Conservation (phyloP, 2,797 vertebrate genomes). For the Kryptopterus vitreolus region DNA sequence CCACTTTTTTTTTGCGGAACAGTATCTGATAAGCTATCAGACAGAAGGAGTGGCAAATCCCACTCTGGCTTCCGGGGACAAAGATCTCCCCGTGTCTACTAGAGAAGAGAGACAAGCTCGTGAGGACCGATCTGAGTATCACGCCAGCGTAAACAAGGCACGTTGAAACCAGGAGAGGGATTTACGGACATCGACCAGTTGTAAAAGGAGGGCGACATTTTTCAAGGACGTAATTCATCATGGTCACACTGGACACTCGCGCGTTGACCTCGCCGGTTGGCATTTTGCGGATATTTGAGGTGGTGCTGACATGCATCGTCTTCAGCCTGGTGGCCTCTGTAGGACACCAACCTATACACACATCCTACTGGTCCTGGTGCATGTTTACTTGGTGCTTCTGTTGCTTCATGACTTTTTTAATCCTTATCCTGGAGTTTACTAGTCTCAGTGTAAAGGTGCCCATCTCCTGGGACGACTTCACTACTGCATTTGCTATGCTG, state of each 20-base stretch:
- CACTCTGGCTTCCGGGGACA: neutral
- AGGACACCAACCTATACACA: fast-evolving
- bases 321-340: conserved; percentile 78
- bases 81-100: conserved; percentile 1
- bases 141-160: neutral
- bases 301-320: conserved; percentile 71
- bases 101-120: neutral
- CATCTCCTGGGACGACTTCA: conserved; percentile 86
- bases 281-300: conserved; percentile 71
- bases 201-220: neutral
- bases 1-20: conserved; percentile 6
- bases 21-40: conserved; percentile 28
- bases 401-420: conserved; percentile 73
- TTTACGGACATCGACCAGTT: neutral
- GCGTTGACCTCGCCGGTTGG: conserved; percentile 67
- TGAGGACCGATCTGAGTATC: neutral
- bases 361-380: conserved; percentile 79
- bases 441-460: conserved; percentile 69
- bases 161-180: neutral
- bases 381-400: conserved; percentile 90
- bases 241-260: conserved; percentile 61
- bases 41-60: conserved; percentile 7
- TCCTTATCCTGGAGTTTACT: conserved; percentile 80
- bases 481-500: conserved; percentile 80
- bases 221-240: conserved; percentile 9